Evolutionary conservation across 2,113 vertebrate genomes (phyloP).

Genomic region (Pteruthius melanotis): DNA sequence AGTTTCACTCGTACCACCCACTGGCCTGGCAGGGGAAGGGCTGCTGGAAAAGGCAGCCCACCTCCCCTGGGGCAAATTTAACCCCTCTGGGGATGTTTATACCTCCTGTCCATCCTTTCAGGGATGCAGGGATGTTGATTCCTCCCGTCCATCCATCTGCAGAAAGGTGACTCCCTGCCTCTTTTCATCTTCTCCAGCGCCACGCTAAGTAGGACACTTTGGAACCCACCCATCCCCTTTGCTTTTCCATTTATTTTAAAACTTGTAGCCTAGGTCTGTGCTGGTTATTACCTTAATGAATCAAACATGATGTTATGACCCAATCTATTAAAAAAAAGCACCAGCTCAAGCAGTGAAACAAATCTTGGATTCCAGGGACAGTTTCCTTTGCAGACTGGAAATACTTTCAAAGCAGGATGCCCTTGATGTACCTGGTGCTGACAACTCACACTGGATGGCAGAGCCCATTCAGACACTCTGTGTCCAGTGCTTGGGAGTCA

Average conservation of each 20-base stretch:
- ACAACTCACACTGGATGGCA: neutral
- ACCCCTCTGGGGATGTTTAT: neutral
- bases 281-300: neutral
- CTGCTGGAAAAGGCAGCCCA: neutral
- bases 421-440: neutral
- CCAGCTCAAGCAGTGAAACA: neutral
- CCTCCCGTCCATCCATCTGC: neutral
- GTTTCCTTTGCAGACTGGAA: neutral
- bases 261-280: neutral
- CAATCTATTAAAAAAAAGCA: neutral
- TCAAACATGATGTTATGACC: neutral
- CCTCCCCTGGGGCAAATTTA: neutral
- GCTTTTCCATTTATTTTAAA: neutral
- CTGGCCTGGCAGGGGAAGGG: neutral
- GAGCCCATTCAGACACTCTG: neutral
- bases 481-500: neutral
- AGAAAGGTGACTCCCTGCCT: neutral
- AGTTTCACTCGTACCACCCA: accelerated
- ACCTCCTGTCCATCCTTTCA: neutral
- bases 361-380: neutral
- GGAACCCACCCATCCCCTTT: neutral
- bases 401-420: neutral
- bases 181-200: neutral
- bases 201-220: neutral
- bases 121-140: neutral